Evolutionary conservation across 2,888 invertebrate genomes (phyloP), one percentile per base, ranked within the genome.

Genomic region (Hipparchia semele): DNA sequence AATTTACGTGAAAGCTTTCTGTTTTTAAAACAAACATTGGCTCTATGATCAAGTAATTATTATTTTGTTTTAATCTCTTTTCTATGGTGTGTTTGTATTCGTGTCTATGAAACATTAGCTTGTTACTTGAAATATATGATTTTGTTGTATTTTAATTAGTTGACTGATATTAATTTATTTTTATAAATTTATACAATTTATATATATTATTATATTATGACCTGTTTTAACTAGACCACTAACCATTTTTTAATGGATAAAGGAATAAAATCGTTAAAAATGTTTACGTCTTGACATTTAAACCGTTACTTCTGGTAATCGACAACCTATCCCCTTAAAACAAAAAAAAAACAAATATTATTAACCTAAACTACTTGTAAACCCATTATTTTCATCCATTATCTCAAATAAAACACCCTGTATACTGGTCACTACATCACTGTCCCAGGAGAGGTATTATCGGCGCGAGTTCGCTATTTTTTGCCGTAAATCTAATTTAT

Each of bases 401-500:
- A 56, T 51, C 13, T 5, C 13, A 45, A 54, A 64, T 58, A 53
- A 67, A 78, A 73, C 90, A 88, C 2, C 83, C 90, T 86, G 85
- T 90, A 86, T 77, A 12, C 13, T 53, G 39, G 53, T 53, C 83
- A 84, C 82, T 87, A 82, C 82, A 83, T 84, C 83, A 85, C 82
- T 79, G 85, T 89, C 91, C 90, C 90, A 75, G 67, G 88, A 86
- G 90, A 84, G 81, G 88, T 86, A 90, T 90, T 89, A 88, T 85
- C 85, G 87, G 81, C 81, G 73, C 77, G 78, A 84, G 86, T 87
- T 85, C 87, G 84, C 86, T 85, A 90, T 92, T 94, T 94, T 94
- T 94, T 92, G 89, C 87, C 84, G 89, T 89, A 92, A 92, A 94
- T 92, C 92, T 92, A 93, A 93, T 93, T 92, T 94, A 93, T 94